phyloP scores from a whole-genome alignment of 2,113 vertebrate species.

The Philantomba maxwellii region DNA sequence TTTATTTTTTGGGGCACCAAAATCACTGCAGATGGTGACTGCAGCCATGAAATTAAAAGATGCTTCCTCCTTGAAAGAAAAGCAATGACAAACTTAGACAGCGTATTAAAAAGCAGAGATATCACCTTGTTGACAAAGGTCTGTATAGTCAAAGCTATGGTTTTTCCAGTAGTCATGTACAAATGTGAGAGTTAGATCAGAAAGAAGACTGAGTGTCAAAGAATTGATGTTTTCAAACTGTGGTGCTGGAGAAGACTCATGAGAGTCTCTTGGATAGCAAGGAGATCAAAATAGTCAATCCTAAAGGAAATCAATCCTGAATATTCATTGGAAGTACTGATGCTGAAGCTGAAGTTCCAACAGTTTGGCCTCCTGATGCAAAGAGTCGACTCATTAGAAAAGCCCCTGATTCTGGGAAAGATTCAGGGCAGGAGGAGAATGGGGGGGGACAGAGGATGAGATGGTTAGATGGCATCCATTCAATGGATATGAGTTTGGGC shows the following conservation, averaged over 20 bases:
- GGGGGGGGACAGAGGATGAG: background rate
- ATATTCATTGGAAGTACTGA: background rate
- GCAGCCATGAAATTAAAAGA: background rate
- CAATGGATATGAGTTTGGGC: background rate
- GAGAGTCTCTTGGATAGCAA: background rate
- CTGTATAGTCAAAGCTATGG: background rate
- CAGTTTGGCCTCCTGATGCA: background rate
- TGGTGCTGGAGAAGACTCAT: background rate
- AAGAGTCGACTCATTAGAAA: background rate
- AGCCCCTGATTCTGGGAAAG: background rate
- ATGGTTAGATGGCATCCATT: background rate
- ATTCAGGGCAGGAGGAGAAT: background rate
- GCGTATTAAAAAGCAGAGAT: background rate
- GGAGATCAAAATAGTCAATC: background rate
- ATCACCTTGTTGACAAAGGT: background rate
- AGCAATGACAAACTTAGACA: background rate
- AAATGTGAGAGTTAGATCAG: background rate
- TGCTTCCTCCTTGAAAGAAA: background rate
- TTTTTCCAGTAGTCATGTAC: background rate
- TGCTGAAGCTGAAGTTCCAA: background rate
- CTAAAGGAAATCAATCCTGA: background rate
- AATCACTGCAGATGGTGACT: background rate
- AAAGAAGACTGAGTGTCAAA: background rate
- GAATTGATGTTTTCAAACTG: background rate
- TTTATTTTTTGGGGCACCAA: background rate